These are phyloP conservation scores for Drosophila elegans DNA, from an alignment of 1,140 invertebrate species.

Conservation along the genomic window DNA sequence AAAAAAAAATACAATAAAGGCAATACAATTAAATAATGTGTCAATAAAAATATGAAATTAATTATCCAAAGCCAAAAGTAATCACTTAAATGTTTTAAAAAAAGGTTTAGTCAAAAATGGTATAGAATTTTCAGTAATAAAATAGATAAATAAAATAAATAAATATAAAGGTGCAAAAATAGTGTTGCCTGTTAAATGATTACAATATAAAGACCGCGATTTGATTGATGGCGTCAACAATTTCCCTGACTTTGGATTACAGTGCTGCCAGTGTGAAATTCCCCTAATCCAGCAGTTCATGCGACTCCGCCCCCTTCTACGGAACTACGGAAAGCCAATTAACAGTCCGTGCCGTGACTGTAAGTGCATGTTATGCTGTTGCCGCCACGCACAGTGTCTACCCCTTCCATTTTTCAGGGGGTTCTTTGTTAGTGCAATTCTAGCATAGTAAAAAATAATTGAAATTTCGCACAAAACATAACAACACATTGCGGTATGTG, in stretches of 20 bases:
- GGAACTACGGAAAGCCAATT: slow-evolving; percentile 52
- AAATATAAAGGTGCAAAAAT: too few relatives aligned
- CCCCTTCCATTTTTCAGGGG: not conserved
- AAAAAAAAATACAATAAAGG: not conserved
- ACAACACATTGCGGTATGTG: slow-evolving; percentile 9
- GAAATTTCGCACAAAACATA: slow-evolving; percentile 62
- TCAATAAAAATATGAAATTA: too few relatives aligned
- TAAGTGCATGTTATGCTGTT: slow-evolving; percentile 40
- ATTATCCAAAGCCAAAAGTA: too few relatives aligned
- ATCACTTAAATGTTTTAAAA: not conserved
- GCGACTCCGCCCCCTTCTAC: not conserved
- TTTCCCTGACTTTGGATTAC: not conserved
- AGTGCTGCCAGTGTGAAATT: not conserved
- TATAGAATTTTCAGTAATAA: too few relatives aligned
- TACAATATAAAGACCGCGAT: not conserved
- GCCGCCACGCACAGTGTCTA: slow-evolving; percentile 23
- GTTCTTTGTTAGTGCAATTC: slow-evolving; percentile 11
- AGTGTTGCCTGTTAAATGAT: not conserved
- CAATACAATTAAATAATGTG: not conserved
- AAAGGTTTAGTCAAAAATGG: too few relatives aligned
- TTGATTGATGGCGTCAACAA: slow-evolving; percentile 5
- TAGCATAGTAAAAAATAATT: slow-evolving; percentile 61
- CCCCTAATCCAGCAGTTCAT: slow-evolving; percentile 4
- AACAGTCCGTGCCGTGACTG: slow-evolving; percentile 56
- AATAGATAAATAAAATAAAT: too few relatives aligned